Evolutionary conservation across 2,113 vertebrate genomes (phyloP), one percentile per base, ranked within the genome.

Genomic region (Mobula birostris): DNA sequence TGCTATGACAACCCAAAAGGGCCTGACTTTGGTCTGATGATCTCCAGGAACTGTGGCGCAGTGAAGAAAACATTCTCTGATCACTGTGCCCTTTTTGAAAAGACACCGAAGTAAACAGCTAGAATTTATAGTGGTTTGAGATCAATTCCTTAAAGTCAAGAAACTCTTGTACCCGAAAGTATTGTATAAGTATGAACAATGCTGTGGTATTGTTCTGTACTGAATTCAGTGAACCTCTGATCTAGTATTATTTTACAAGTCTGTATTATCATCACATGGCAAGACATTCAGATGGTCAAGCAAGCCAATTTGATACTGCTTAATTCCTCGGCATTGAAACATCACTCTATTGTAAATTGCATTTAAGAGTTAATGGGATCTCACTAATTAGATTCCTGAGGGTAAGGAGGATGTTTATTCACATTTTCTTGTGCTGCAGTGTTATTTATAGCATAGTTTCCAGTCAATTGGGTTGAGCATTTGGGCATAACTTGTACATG

Each of bases 381-480:
- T 90, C 85, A 68, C 7, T n/a, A 68, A 72, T 93, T 11, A 48
- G 19, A 76, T 74, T 72, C 12, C 36, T 93, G 40, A 27, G 4
- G 36, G 36, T 40, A 74, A 56, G 40, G 70, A 74, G 91, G 70
- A 48, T 93, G 70, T 40, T 93, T 74, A 74, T 56, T 21, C 91
- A 40, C 12, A 93, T 40, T 74, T 93, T 93, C 68, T 93, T 11
- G 19, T 76, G 91, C 91, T 74, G 91, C 21, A 74, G 27, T 74
- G 40, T 87, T 93, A 93, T 93, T 93, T 93, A 93, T 76, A 93
- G 91, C 24, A 32, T 27, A 93, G 40, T 27, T 93, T 93, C 91
- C 32, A 93, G 91, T 93, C 48, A 72, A 74, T 76, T 76, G 91
- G 36, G 91, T 72, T 74, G 40, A 74, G 91, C 36, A 48, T 40